Evolutionary conservation across 2,797 vertebrate species (phyloP).

Genomic region (Lepilemur ruficaudatus): DNA sequence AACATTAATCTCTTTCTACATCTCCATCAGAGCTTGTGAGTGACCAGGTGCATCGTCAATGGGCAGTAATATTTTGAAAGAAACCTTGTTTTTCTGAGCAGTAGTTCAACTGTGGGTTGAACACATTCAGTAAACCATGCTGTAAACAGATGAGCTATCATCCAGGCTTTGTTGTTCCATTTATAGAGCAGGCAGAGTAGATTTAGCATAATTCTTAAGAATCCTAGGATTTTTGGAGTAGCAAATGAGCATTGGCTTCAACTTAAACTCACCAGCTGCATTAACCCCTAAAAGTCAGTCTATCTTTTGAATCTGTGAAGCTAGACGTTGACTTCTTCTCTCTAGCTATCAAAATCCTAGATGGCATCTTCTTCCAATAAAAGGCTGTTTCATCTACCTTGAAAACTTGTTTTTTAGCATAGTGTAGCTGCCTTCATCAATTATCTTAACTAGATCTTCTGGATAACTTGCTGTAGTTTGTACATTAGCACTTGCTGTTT

Average conservation of each 20-base stretch:
- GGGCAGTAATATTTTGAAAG: not conserved
- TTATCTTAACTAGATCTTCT: not conserved
- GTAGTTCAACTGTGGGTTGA: not conserved
- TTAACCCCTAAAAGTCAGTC: not conserved
- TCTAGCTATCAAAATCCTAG: not conserved
- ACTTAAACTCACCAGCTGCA: not conserved
- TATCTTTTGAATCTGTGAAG: not conserved
- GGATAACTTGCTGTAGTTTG: not conserved
- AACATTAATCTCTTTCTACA: not conserved
- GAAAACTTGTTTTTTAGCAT: not conserved
- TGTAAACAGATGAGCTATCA: not conserved
- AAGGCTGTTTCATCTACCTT: not conserved
- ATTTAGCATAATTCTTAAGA: not conserved
- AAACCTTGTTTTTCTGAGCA: not conserved
- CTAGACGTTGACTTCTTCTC: not conserved
- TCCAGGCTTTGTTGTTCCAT: not conserved
- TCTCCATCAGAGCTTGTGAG: not conserved
- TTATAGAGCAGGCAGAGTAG: not conserved
- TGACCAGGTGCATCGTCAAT: not conserved
- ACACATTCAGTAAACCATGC: not conserved
- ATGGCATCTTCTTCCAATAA: not conserved
- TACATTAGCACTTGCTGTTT: not conserved
- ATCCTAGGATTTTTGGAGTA: not conserved
- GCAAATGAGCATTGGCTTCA: not conserved
- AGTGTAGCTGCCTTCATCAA: not conserved